Conservation (phyloP, 2,888 invertebrate species). For the Thymelicus acteon region DNA sequence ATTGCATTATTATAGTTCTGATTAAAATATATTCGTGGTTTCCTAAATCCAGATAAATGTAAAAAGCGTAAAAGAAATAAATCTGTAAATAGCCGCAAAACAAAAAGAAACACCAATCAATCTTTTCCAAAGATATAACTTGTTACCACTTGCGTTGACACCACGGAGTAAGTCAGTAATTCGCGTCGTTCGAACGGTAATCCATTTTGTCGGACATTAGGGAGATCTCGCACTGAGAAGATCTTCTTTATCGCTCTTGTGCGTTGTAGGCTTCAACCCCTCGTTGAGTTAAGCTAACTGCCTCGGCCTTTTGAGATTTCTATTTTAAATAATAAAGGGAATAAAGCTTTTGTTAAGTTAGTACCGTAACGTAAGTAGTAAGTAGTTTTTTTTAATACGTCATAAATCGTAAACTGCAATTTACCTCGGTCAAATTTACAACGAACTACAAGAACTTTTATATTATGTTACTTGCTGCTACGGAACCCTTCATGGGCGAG, state of each 20-base stretch:
- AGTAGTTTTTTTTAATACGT: no score
- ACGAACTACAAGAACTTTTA: no score
- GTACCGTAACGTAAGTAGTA: no score
- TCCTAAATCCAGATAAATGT: not conserved
- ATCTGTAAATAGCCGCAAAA: not conserved
- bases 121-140: conserved; percentile 21
- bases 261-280: conserved; percentile 50
- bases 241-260: conserved; percentile 74
- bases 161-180: conserved; percentile 44
- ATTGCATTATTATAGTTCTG: no score
- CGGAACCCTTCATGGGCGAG: no score
- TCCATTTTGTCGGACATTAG: conserved; percentile 75
- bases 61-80: not conserved
- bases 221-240: conserved; percentile 77
- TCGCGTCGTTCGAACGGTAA: conserved; percentile 61
- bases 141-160: conserved; percentile 30
- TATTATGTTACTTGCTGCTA: no score
- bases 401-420: no score
- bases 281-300: conserved; percentile 5
- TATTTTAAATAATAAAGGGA: no score
- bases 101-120: conserved; percentile 13
- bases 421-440: no score
- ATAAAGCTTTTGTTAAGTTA: no score
- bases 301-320: conserved; percentile 10
- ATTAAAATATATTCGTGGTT: not conserved